Percentiles rank a stretch among this genome's conserved stretches.
These are phyloP conservation scores for Laupala kohalensis DNA, from an alignment of 1,140 invertebrate species.

Conservation along the genomic window DNA sequence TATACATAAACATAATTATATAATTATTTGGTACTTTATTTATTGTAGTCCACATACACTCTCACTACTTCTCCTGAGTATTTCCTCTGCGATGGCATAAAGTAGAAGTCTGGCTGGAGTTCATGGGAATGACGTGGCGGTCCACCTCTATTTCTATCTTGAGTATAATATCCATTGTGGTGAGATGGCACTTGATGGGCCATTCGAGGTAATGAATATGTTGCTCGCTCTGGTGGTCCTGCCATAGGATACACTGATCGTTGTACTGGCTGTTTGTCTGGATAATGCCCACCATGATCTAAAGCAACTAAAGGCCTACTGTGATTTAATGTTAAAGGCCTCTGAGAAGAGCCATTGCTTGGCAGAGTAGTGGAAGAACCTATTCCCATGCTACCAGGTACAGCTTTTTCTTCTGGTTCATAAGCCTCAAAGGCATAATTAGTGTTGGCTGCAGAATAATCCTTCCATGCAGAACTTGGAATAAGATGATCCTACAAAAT, in stretches of 20 bases:
- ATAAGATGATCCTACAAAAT: constrained; percentile 61
- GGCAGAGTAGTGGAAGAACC: constrained; percentile 24
- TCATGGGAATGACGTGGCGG: constrained; percentile 21
- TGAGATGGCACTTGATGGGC: constrained; percentile 23
- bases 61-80: constrained; percentile 85
- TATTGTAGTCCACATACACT: constrained; percentile 75
- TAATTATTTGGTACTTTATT: constrained; percentile 19
- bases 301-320: neutral
- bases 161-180: constrained; percentile 36
- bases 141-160: constrained; percentile 24
- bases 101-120: constrained; percentile 76
- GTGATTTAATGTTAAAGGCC: neutral
- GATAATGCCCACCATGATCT: constrained; percentile 16
- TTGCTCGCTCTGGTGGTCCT: constrained; percentile 26
- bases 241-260: constrained; percentile 29
- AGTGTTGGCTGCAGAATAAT: constrained; percentile 67
- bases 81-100: constrained; percentile 86
- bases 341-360: constrained; percentile 12
- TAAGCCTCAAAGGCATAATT: constrained; percentile 79
- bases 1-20: neutral
- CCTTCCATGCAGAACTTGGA: constrained; percentile 71
- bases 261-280: constrained; percentile 44
- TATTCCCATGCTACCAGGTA: constrained; percentile 20
- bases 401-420: constrained; percentile 59
- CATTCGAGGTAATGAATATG: constrained; percentile 34